A percentile compares a stretch with the other conserved stretches of the same genome.
Evolutionary conservation across 2,113 vertebrate species (phyloP).

Genomic region (Rhinolophus sinicus): DNA sequence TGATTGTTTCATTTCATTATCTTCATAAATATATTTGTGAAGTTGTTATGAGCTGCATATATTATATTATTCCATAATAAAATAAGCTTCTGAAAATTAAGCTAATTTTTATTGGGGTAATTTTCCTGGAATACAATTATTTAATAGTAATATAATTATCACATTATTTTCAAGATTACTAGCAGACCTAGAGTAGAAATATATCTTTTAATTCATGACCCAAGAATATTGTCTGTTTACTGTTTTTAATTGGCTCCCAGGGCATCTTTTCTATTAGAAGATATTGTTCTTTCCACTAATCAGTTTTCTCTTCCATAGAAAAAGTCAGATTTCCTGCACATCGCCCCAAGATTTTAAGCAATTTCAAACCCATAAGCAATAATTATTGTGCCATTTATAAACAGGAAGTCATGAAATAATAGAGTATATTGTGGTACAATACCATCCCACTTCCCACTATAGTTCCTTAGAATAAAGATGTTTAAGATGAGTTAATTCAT

Average conservation of each 20-base stretch:
- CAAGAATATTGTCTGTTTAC: slow-evolving; percentile 29
- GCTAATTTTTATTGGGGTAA: not conserved
- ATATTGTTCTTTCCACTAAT: slow-evolving; percentile 12
- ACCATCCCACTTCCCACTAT: not conserved
- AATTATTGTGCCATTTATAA: slow-evolving; percentile 56
- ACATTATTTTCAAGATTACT: not conserved
- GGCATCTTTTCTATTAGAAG: slow-evolving; percentile 16
- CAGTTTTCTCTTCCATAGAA: not conserved
- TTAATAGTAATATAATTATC: slow-evolving; percentile 28
- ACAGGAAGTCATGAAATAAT: slow-evolving; percentile 13
- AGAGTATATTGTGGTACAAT: not conserved
- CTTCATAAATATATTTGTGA: slow-evolving; percentile 34
- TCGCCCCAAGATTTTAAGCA: slow-evolving; percentile 20
- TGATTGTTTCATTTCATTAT: slow-evolving; percentile 44
- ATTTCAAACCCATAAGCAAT: slow-evolving; percentile 34
- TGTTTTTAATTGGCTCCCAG: slow-evolving; percentile 23
- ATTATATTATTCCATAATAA: slow-evolving; percentile 14
- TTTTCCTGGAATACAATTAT: not conserved
- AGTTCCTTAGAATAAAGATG: slow-evolving; percentile 2
- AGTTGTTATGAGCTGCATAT: not conserved
- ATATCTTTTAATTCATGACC: slow-evolving; percentile 8
- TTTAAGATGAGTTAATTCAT: slow-evolving; percentile 51
- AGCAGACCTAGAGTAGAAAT: not conserved
- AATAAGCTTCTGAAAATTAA: slow-evolving; percentile 21
- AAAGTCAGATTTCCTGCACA: slow-evolving; percentile 1